These are phyloP conservation scores for Blera fallax DNA, from an alignment of 2,888 invertebrate species.

Conservation along the genomic window DNA sequence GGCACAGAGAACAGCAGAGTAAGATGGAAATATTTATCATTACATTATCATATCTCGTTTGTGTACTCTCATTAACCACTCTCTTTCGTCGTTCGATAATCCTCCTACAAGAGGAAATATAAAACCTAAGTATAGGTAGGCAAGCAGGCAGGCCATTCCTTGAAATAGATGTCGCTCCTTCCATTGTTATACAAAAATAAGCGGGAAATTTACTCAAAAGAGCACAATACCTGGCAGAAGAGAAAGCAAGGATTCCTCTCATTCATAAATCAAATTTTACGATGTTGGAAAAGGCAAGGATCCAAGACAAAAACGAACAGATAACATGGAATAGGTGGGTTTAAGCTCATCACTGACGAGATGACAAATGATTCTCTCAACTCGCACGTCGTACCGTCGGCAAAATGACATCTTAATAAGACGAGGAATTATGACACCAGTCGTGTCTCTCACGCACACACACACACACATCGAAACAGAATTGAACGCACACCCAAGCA, in stretches of 20 bases:
- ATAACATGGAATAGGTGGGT: conserved; percentile 67
- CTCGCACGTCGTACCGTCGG: conserved; percentile 54
- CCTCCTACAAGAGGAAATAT: conserved; percentile 31
- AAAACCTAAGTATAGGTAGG: conserved; percentile 7
- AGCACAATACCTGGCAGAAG: conserved; percentile 13
- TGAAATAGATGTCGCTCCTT: conserved; percentile 28
- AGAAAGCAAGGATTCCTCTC: neutral
- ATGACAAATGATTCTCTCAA: conserved; percentile 63
- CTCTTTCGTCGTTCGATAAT: conserved; percentile 35
- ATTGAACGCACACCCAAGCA: conserved; percentile 3
- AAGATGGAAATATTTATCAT: conserved; percentile 27
- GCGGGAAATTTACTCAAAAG: conserved; percentile 52
- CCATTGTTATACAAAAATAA: conserved; percentile 36
- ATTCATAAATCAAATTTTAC: conserved; percentile 66
- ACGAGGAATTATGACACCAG: conserved; percentile 66
- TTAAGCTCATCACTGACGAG: conserved; percentile 64
- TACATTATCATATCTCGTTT: conserved; percentile 65
- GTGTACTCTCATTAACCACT: conserved; percentile 59
- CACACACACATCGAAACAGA: neutral
- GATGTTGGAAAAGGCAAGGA: conserved; percentile 24
- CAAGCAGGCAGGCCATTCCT: conserved; percentile 22
- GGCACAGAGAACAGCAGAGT: neutral
- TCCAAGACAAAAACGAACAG: conserved; percentile 18
- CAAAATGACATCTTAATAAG: conserved; percentile 70
- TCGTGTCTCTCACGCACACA: neutral